Conservation (phyloP, 2,888 invertebrate genomes). For the Drosophila lutescens region DNA sequence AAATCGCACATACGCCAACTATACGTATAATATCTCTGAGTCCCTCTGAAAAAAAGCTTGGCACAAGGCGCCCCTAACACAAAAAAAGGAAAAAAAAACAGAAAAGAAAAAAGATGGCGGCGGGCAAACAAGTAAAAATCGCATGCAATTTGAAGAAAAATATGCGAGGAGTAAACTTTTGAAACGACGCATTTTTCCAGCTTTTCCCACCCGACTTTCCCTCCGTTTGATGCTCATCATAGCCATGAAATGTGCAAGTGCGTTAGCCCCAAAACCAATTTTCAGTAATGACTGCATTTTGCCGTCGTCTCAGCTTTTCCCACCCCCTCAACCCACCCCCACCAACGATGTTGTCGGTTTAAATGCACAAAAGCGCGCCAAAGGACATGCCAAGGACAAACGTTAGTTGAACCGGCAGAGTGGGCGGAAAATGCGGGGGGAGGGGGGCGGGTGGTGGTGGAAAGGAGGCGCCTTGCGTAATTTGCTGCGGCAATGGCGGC, state of each 20-base stretch:
- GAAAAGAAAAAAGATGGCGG: conserved; percentile 47
- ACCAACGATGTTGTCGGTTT: conserved; percentile 54
- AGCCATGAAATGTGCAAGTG: conserved; percentile 79
- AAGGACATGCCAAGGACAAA: conserved; percentile 81
- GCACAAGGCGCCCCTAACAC: conserved; percentile 51
- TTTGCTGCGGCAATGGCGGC: conserved; percentile 79
- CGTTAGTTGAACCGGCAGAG: conserved; percentile 70
- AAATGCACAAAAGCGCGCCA: conserved; percentile 78
- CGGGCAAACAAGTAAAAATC: conserved; percentile 77
- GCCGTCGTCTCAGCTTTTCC: conserved; percentile 56
- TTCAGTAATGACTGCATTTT: conserved; percentile 83
- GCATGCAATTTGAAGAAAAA: conserved; percentile 78
- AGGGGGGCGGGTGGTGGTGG: background rate
- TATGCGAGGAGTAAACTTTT: conserved; percentile 79
- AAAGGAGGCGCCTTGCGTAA: conserved; percentile 63
- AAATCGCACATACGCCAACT: background rate
- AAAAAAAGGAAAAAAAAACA: background rate
- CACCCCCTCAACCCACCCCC: background rate
- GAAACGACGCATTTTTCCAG: conserved; percentile 75
- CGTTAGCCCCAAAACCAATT: conserved; percentile 82
- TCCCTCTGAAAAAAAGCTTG: conserved; percentile 6
- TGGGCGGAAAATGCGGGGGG: background rate
- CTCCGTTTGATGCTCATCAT: conserved; percentile 53
- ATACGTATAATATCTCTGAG: conserved; percentile 2
- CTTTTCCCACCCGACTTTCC: conserved; percentile 11